Percentiles rank a stretch among this genome's conserved stretches.
These are phyloP conservation scores for Callaeas wilsoni DNA, from an alignment of 2,113 vertebrate species.

Conservation along the genomic window DNA sequence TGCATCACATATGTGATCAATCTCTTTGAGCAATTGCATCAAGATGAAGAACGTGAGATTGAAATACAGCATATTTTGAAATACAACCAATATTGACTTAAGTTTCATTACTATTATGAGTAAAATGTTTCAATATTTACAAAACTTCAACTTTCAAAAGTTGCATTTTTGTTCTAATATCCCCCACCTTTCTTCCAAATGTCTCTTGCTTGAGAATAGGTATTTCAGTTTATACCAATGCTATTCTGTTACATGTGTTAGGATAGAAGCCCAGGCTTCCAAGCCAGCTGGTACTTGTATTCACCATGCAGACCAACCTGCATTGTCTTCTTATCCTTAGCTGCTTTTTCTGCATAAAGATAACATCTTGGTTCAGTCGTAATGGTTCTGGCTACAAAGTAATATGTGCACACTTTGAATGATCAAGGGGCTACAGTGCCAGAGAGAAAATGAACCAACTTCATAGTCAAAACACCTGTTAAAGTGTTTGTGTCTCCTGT, in stretches of 20 bases:
- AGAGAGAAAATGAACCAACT: neutral
- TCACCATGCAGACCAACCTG: neutral
- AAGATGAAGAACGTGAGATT: neutral
- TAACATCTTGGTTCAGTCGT: neutral
- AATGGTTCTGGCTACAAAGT: neutral
- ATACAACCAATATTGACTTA: neutral
- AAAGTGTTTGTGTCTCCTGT: neutral
- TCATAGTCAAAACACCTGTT: neutral
- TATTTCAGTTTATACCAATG: neutral
- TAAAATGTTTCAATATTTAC: neutral
- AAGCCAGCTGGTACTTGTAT: neutral
- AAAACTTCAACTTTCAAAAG: neutral
- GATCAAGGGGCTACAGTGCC: neutral
- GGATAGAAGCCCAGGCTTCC: neutral
- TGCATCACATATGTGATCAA: neutral
- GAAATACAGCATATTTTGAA: neutral
- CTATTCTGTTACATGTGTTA: neutral
- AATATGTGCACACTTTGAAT: neutral
- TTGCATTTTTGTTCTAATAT: neutral
- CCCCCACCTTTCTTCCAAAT: rapidly evolving
- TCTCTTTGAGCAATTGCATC: neutral
- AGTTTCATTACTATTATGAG: neutral
- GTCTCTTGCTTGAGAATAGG: neutral
- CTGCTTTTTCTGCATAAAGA: neutral
- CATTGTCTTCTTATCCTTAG: neutral